Conservation (phyloP, 2,797 vertebrate genomes). For the Pseudomugil gertrudae region DNA sequence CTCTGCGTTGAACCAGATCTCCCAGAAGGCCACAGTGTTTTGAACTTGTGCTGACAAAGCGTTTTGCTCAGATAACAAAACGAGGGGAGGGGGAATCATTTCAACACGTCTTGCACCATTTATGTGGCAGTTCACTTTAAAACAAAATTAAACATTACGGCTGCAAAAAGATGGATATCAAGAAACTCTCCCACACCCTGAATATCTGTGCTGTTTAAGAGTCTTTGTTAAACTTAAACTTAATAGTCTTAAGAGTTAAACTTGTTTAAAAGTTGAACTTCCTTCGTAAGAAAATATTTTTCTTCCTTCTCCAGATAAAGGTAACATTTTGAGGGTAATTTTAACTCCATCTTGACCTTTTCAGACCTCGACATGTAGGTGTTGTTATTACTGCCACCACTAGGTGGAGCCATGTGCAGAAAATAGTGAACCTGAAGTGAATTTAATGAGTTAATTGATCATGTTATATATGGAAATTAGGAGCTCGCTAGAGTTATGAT, state of each 20-base stretch:
- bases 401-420: conserved; percentile 67
- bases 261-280: conserved; percentile 3
- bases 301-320: background rate
- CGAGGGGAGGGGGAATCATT: conserved; percentile 67
- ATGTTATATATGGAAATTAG: conserved; percentile 7
- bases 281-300: background rate
- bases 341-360: background rate
- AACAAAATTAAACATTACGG: conserved; percentile 76
- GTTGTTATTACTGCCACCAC: conserved; percentile 52
- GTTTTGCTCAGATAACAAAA: conserved; percentile 75
- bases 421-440: conserved; percentile 16
- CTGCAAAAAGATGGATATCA: conserved; percentile 79
- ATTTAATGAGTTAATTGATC: conserved; percentile 8
- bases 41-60: conserved; percentile 78
- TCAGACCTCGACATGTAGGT: background rate
- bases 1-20: conserved; percentile 67
- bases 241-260: too few relatives aligned
- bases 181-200: conserved; percentile 80
- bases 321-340: background rate
- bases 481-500: conserved; percentile 16
- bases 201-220: conserved; percentile 31
- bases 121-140: conserved; percentile 72
- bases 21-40: conserved; percentile 72
- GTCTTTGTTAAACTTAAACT: too few relatives aligned
- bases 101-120: conserved; percentile 79